Conservation (phyloP, 2,888 invertebrate species). For the Eulithis prunata region DNA sequence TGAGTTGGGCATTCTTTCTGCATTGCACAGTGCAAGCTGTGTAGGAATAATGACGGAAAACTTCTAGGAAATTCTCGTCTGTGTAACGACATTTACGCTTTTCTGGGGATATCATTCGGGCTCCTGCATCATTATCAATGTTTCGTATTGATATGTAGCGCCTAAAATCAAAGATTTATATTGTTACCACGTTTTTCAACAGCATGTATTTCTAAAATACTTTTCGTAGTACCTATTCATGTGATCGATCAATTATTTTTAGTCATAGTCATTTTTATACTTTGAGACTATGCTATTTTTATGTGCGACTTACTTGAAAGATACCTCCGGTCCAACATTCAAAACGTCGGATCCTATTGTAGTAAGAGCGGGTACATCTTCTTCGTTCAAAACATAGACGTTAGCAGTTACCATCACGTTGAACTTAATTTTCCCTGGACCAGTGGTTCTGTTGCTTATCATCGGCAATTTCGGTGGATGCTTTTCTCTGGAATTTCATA, state of each 20-base stretch:
- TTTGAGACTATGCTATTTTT: too few relatives aligned
- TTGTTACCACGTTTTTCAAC: neutral
- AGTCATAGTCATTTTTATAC: too few relatives aligned
- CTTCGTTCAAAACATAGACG: conserved; percentile 86
- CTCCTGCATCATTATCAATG: conserved; percentile 88
- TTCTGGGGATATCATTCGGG: conserved; percentile 84
- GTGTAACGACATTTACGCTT: conserved; percentile 91
- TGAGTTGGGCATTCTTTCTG: conserved; percentile 86
- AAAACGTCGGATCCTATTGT: conserved; percentile 87
- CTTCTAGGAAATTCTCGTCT: conserved; percentile 85
- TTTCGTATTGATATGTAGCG: conserved; percentile 84
- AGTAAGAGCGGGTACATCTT: conserved; percentile 89
- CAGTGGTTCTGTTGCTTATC: conserved; percentile 86
- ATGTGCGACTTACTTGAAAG: conserved; percentile 69
- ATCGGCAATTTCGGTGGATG: conserved; percentile 79
- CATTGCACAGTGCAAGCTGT: conserved; percentile 91
- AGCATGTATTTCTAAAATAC: too few relatives aligned
- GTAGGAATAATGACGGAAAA: conserved; percentile 87
- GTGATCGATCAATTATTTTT: too few relatives aligned
- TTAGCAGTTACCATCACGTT: conserved; percentile 78
- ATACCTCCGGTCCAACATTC: conserved; percentile 83
- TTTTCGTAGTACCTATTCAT: too few relatives aligned
- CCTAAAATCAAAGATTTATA: conserved; percentile 53
- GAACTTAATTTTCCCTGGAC: conserved; percentile 85
- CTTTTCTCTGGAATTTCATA: conserved; percentile 60